Evolutionary conservation across 2,113 vertebrate species (phyloP), one percentile per base, ranked within the genome.

Genomic region (Oncorhynchus kisutch): DNA sequence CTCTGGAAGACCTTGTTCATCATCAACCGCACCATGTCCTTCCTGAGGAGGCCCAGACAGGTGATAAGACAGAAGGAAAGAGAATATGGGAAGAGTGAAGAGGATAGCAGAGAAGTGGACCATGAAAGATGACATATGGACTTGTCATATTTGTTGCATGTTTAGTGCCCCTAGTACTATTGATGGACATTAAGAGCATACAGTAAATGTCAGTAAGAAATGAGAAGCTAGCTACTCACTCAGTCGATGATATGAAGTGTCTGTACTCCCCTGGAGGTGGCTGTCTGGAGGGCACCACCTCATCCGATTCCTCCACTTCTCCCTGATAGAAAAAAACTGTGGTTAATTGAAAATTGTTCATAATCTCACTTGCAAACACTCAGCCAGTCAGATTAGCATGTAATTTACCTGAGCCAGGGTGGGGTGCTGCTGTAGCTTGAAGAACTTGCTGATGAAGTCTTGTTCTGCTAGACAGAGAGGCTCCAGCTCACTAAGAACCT

Each of bases 381-480:
- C 67, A 39, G 14, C 64, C 22, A 62, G 5, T 13, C 11, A 49
- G 22, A 45, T 13, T 7, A 54, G 51, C 51, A 48, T 57, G 62
- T 48, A 34, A 71, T 29, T 81, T 68, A 94, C 80, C 88, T 95
- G 95, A 29, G 93, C 91, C 65, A 95, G 85, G 74, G 87, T 92
- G n/a, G 93, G 93, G 87, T 95, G 95, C 84, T 98, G 97, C 72
- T 99, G 97, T 29, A 99, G 94, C 87, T 98, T 99, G 88, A 99
- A 99, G 93, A 98, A 99, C 93, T 98, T 99, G 92, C 95, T 98
- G 86, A 99, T 97, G 90, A 99, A 99, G 87, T 99, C 98, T 87
- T 99, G 98, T 84, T 99, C 98, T 18, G 97, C 96, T 51, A 99
- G 93, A 93, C 98, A 99, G 3, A 99, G 90, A 1, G 97, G 98